Percentiles rank a stretch among this genome's conserved stretches.
These are phyloP conservation scores for Heterotis niloticus DNA, from an alignment of 2,113 vertebrate genomes.

Conservation along the genomic window DNA sequence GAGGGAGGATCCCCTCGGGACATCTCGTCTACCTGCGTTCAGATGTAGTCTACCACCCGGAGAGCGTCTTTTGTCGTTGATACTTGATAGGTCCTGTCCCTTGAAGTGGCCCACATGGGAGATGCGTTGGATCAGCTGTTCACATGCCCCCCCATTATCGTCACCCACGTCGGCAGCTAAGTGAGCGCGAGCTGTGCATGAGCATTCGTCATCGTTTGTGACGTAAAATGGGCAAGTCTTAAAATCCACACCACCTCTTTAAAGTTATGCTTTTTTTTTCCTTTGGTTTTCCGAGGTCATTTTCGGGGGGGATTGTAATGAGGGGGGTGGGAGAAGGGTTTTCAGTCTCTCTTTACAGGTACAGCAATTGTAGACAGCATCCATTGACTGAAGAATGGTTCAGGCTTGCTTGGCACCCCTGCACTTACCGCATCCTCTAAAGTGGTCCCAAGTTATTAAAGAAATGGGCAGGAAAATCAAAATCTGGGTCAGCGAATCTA, in stretches of 20 bases:
- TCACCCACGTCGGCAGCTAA: constrained; percentile 43
- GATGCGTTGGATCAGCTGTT: constrained; percentile 53
- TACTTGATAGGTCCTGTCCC: constrained; percentile 55
- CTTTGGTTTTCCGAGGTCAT: neutral
- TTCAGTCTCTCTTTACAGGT: constrained; percentile 69
- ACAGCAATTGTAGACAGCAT: constrained; percentile 44
- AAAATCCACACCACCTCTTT: neutral
- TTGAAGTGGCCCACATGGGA: constrained; percentile 49
- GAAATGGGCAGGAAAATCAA: constrained; percentile 45
- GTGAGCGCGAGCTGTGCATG: constrained; percentile 59
- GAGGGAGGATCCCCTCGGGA: constrained; percentile 53
- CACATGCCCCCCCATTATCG: constrained; percentile 35
- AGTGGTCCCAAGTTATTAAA: constrained; percentile 35
- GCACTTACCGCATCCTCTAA: constrained; percentile 37
- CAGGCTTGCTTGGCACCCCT: constrained; percentile 22
- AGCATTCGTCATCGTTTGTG: constrained; percentile 48
- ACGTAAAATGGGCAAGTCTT: constrained; percentile 26
- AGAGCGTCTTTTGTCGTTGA: constrained; percentile 49
- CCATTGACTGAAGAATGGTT: constrained; percentile 23
- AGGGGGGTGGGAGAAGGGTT: constrained; percentile 53
- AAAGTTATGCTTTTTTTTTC: constrained; percentile 8
- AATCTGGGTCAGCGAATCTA: constrained; percentile 49
- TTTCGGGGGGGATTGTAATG: constrained; percentile 15
- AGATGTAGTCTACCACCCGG: constrained; percentile 55
- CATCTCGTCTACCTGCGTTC: constrained; percentile 51